Conservation (phyloP, 2,113 vertebrate species). For the Xenopus tropicalis region DNA sequence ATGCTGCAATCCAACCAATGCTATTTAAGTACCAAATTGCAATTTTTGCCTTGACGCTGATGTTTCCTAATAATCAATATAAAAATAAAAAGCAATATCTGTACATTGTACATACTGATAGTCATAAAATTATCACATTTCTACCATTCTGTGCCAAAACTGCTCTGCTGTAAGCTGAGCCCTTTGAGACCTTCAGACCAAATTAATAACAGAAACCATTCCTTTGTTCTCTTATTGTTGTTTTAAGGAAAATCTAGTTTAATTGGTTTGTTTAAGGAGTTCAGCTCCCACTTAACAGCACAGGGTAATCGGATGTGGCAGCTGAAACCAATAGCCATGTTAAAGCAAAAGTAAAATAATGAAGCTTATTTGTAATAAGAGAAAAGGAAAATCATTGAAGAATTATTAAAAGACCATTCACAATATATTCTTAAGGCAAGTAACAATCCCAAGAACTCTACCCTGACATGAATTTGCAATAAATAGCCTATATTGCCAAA, state of each 20-base stretch:
- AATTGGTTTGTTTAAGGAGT: slow-evolving; percentile 31
- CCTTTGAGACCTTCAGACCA: slow-evolving; percentile 30
- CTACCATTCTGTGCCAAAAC: slow-evolving; percentile 18
- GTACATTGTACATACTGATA: not conserved
- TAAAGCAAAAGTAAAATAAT: slow-evolving; percentile 4
- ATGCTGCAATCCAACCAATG: too few species aligned
- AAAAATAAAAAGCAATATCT: not conserved
- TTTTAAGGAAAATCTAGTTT: slow-evolving; percentile 30
- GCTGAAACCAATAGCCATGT: not conserved
- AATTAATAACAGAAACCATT: slow-evolving; percentile 32
- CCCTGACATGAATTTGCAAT: too few species aligned
- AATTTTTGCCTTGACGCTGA: too few species aligned
- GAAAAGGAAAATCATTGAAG: not conserved
- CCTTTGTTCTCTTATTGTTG: slow-evolving; percentile 25
- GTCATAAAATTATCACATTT: not conserved
- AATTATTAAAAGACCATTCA: too few species aligned
- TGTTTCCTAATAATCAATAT: slow-evolving; percentile 13
- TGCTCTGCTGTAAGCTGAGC: slow-evolving; percentile 13
- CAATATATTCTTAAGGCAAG: too few species aligned
- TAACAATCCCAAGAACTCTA: too few species aligned
- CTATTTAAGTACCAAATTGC: not conserved
- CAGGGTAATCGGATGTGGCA: slow-evolving; percentile 29
- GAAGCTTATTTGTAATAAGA: not conserved
- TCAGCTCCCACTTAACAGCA: slow-evolving; percentile 7
- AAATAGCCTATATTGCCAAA: too few species aligned